Base-by-base conservation (phyloP, 2,797 vertebrate genomes). In the Carapus acus region DNA sequence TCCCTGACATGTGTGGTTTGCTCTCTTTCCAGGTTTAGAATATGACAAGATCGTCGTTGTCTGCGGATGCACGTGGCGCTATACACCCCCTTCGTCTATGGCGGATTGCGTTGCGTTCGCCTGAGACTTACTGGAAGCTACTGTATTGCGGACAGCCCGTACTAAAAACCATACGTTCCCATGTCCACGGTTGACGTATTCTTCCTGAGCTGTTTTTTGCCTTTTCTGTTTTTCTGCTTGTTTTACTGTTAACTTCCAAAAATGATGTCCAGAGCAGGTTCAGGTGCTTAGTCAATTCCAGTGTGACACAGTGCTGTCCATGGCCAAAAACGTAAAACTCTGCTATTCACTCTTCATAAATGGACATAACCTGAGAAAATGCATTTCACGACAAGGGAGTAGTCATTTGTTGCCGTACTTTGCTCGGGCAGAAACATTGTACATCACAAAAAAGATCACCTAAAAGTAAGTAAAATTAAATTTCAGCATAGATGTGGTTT, bases 21-120 rank as follows among this genome's bases (percentile, higher is more conserved):
- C 80, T 91, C 86, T 90, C 85, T 90, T 88, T 82, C 73, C 88
- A 90, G 89, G 89, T 89, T 88, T 90, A 91, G 87, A 88, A 88
- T 90, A 86, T 87, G 80, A 84, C 86, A 86, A 85, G 88, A 87
- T 87, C 85, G 85, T 85, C 82, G 83, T 86, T 67, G 85, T 88
- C 87, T 87, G 87, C 88, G 82, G 89, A 83, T 88, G 87, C 85
- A 87, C 84, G 80, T 84, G 88, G 80, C 83, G 83, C 86, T 86
- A 85, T 83, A 69, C 83, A 78, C 74, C 67, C 72, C 71, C 71
- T 76, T 78, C 75, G 84, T 87, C 86, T 83, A 63, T 66, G 86
- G 85, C 86, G 86, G 88, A 89, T 84, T 85, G 87, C 88, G 87
- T 89, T 88, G 87, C 86, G 88, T 87, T 89, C 78, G 56, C 84